Evolutionary conservation across 2,113 vertebrate species (phyloP), one percentile per base, ranked within the genome.

Genomic region (Parus major): DNA sequence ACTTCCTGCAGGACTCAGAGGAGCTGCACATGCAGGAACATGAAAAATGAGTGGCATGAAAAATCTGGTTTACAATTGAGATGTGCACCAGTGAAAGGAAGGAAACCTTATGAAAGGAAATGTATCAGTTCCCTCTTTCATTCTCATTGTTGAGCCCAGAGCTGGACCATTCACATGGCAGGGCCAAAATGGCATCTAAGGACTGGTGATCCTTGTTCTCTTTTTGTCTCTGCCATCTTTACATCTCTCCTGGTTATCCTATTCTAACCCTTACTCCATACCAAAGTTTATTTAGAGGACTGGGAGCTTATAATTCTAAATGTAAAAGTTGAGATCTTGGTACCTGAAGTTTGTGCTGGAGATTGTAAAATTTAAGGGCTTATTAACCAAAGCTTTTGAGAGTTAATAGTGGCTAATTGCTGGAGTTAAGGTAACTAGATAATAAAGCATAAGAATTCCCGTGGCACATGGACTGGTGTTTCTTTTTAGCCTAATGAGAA

Each of bases 391-490:
- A 60, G 10, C 14, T 76, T 61, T 61, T 69, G 25, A 61, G 29
- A 60, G 14, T 22, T 41, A 47, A 22, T 4, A 69, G 24, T 27
- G 18, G 44, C 6, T 69, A 55, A 76, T 39, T 82, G 7, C 13
- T 28, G 29, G 33, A 28, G 52, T 46, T 46, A 29, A n/a, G 33
- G 10, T 41, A 39, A 5, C 25, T 22, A 12, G 9, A 13, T 19
- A 60, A 82, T 25, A 55, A 76, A 55, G n/a, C 16, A 15, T 10
- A n/a, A 66, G 11, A 39, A 12, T 7, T 82, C 25, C 9, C 17
- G 12, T 56, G 35, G 35, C 29, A 29, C 0, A 0, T 56, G 35
- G n/a, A 49, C 21, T 42, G 12, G 27, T 33, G 29, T 3, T 44
- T 68, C 7, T n/a, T 24, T 35, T 41, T 21, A 35, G 20, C 13